Base-by-base conservation (phyloP, 2,797 vertebrate species). In the Orestias chungarensis region DNA sequence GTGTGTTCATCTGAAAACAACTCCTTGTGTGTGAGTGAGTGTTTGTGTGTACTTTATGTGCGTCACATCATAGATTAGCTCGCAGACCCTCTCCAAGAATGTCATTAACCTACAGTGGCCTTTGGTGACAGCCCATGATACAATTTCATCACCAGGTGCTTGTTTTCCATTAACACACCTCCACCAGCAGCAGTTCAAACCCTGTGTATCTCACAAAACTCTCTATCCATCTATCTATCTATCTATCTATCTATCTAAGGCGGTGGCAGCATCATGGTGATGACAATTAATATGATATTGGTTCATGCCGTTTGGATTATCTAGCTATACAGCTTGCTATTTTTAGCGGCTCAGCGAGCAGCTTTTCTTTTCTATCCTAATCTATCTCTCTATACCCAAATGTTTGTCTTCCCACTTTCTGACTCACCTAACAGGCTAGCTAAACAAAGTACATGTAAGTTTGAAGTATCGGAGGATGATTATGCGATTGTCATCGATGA, bases 41-140 rank as follows among this genome's bases (percentile, higher is more conserved):
- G 42, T 65, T 43, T 73, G 15, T 59, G 62, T 35, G 42, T 44
- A 42, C 33, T 59, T 43, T 70, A 9, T 50, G 62, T 29, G 43
- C 33, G 55, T 59, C 38, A 64, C 14, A 27, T 40, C 62, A 68
- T 1, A 18, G 40, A 50, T 76, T 64, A 43, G 7, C 23, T 71
- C 27, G 27, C 43, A 47, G 15, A 61, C 35, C 40, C 25, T 78
- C 64, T 79, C 14, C 0, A 61, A 64, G 73, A 46, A 75, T 6
- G n/a, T 68, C 66, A 79, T 87, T 86, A 84, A 86, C 77, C 81
- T 47, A 3, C 8, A 2, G 8, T 61, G 75, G 74, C 81, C 79
- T 87, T 75, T 65, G 74, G 80, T 82, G 68, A 68, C 46, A 69
- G 68, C 15, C 73, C 64, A 18, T 68, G 65, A 78, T 59, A 73